Evolutionary conservation across 2,113 vertebrate genomes (phyloP).

Genomic region (Chlorodrepanis virens): DNA sequence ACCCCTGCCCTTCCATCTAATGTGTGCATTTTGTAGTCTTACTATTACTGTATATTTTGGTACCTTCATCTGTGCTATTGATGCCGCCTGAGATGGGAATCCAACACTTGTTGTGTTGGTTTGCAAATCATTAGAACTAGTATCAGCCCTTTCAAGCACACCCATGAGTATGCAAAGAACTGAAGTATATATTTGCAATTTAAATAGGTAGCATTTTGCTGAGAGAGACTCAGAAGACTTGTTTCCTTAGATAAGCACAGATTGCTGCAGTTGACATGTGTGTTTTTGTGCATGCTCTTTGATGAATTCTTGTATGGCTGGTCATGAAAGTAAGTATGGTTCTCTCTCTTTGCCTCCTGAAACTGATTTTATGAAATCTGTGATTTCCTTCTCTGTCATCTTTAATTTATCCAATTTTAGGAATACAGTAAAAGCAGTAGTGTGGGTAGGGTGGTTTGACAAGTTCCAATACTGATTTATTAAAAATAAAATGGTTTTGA

Average conservation of each 20-base stretch:
- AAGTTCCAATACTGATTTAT: conserved; percentile 4
- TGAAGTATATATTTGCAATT: background rate
- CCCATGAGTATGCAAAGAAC: background rate
- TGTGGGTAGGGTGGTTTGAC: background rate
- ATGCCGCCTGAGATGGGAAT: background rate
- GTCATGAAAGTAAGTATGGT: conserved; percentile 31
- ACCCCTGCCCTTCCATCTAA: background rate
- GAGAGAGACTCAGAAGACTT: background rate
- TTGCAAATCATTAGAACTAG: background rate
- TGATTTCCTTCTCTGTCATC: conserved; percentile 61
- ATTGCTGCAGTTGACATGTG: background rate
- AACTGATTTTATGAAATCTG: conserved; percentile 57
- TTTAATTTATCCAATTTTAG: conserved; percentile 57
- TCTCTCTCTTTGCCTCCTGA: conserved; percentile 23
- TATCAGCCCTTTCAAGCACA: background rate
- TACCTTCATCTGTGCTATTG: background rate
- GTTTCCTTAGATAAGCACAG: background rate
- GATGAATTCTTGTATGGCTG: conserved; percentile 47
- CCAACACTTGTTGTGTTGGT: background rate
- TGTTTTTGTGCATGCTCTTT: background rate
- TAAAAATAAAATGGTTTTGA: conserved; percentile 33
- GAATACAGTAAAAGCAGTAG: conserved; percentile 26
- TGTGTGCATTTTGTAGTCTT: background rate
- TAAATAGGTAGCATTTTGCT: background rate
- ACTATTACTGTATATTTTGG: background rate